phyloP scores from a whole-genome alignment of 2,113 vertebrate genomes.

The Equus quagga region DNA sequence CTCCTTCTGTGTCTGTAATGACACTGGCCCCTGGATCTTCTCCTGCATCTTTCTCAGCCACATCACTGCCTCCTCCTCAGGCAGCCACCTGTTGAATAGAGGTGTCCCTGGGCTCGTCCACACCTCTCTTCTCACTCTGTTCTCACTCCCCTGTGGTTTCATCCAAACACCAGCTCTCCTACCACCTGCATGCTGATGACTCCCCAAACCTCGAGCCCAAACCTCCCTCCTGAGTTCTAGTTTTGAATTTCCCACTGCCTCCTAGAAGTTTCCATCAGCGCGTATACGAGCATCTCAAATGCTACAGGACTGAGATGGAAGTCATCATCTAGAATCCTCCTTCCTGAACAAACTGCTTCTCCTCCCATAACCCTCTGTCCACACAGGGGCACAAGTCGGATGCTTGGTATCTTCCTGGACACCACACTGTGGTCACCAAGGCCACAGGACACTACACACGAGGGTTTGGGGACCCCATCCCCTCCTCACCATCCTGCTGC shows the following conservation, averaged over 20 bases:
- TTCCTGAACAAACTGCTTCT: background rate
- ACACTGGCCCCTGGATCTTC: background rate
- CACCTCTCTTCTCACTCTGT: background rate
- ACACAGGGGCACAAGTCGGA: background rate
- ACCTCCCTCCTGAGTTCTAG: background rate
- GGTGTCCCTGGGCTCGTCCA: background rate
- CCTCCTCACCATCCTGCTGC: background rate
- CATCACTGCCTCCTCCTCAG: background rate
- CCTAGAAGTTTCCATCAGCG: background rate
- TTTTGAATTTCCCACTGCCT: background rate
- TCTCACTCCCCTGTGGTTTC: background rate
- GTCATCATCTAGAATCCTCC: background rate
- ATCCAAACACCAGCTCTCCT: background rate
- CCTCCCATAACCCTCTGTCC: background rate
- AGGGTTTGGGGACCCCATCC: background rate
- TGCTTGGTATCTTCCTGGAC: background rate
- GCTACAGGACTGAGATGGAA: background rate
- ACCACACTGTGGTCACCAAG: background rate
- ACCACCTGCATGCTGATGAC: too few species aligned
- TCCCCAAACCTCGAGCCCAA: background rate
- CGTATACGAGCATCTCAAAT: background rate
- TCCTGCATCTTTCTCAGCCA: background rate
- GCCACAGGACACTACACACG: background rate
- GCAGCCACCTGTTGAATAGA: too few species aligned
- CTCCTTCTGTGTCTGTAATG: background rate